These are phyloP conservation scores for Neotoma lepida DNA, from an alignment of 2,113 vertebrate genomes.

Conservation along the genomic window DNA sequence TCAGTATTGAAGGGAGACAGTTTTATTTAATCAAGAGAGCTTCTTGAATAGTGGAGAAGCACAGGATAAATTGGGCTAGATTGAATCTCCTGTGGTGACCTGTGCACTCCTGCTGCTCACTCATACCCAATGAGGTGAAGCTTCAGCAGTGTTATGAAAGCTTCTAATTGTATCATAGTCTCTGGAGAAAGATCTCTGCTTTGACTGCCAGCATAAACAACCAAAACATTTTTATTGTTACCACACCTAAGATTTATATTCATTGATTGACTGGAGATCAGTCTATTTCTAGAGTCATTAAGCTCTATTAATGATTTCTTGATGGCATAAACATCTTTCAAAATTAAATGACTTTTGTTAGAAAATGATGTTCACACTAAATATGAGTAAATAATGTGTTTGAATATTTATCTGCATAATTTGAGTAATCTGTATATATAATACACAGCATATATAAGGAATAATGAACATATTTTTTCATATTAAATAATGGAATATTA, in stretches of 20 bases:
- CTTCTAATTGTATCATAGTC: neutral
- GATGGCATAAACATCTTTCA: neutral
- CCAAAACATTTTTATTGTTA: neutral
- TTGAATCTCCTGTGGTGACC: neutral
- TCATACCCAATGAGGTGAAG: neutral
- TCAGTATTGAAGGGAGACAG: neutral
- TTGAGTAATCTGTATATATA: neutral
- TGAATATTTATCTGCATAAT: neutral
- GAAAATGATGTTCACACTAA: neutral
- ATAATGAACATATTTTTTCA: neutral
- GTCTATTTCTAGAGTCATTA: neutral
- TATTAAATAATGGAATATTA: neutral
- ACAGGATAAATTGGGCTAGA: neutral
- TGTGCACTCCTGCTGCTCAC: neutral
- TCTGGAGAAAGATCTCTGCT: neutral
- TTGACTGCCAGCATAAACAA: neutral
- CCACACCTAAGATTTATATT: neutral
- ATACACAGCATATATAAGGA: neutral
- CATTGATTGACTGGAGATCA: neutral
- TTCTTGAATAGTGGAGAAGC: neutral
- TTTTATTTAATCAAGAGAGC: neutral
- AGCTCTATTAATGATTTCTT: neutral
- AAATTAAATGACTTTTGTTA: neutral
- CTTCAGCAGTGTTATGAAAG: accelerated
- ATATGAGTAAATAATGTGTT: neutral